Evolutionary conservation across 2,797 vertebrate species (phyloP).

Genomic region (Avahi laniger): DNA sequence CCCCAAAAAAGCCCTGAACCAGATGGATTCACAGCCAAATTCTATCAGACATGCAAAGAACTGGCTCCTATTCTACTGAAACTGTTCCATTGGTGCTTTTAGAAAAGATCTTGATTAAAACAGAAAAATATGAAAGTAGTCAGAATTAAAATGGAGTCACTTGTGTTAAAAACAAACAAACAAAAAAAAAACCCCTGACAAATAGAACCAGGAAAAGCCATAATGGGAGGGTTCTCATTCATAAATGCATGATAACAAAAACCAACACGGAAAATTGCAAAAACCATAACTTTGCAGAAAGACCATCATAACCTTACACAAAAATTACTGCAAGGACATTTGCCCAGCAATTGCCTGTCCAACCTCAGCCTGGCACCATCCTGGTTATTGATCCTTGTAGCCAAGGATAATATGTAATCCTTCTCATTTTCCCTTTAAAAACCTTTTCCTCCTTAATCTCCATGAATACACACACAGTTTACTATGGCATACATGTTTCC

Average conservation of each 20-base stretch:
- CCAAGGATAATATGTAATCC: background rate
- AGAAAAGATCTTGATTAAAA: background rate
- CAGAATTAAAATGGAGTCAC: background rate
- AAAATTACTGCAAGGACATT: background rate
- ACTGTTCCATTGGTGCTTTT: background rate
- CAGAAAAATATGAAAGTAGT: background rate
- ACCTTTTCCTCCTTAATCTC: background rate
- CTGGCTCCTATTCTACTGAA: background rate
- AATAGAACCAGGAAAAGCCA: background rate
- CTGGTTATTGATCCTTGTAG: background rate
- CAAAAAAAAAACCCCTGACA: background rate
- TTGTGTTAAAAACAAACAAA: background rate
- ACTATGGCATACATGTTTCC: background rate
- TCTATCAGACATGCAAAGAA: too few relatives aligned
- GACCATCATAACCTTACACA: background rate
- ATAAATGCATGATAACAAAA: background rate
- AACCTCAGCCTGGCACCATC: too few relatives aligned
- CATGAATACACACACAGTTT: background rate
- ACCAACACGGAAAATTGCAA: background rate
- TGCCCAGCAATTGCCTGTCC: background rate
- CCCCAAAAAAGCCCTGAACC: too few relatives aligned
- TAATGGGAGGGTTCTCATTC: background rate
- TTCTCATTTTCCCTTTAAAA: background rate
- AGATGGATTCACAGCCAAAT: too few relatives aligned
- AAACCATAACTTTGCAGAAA: background rate